Base-by-base conservation (phyloP, 2,888 invertebrate species). In the Oscheius sp. region DNA sequence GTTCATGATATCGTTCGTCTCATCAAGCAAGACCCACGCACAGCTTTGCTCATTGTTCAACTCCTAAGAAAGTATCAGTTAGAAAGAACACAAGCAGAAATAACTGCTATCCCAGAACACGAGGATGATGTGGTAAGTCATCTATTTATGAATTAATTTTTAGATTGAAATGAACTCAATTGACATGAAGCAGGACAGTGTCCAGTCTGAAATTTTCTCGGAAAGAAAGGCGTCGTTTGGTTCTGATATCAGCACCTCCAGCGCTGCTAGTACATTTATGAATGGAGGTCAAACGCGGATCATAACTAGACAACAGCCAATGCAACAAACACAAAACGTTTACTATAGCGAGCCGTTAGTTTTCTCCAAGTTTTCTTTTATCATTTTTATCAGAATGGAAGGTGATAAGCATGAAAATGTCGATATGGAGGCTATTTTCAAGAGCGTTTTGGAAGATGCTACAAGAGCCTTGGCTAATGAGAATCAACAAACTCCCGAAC, bases 381-480 rank as follows among this genome's bases (percentile, higher is more conserved):
- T 33, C 14, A 20, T 3, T 32, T 22, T 24, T 17, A 33, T 30
- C 33, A 54, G 54, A 33, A 66, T 30, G 47, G 61, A 38, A 32
- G 33, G 51, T 12, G 67, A 73, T 36, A 69, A 68, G 20, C 62
- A 50, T 28, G 64, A 71, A 26, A 65, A 74, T 36, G 79, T 81
- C 12, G 80, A 82, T 59, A 85, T 85, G 85, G 85, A 85, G 49
- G 85, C 78, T 17, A 84, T 85, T 17, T 85, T 85, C 71, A 76
- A 77, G 38, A 81, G 76, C 17, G 85, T 85, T 1, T 70, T 85
- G 17, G 78, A 81, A 8, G 75, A 77, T 62, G 76, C 75, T 1
- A 54, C 70, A n/a, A 45, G 67, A n/a, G 64, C 47, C 4, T 26
- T 63, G 3, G n/a, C 47, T 1, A 47, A 33, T 8, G 41, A 59